Evolutionary conservation across 1,140 invertebrate genomes (phyloP).

Genomic region (Aphelinus atriplicis): DNA sequence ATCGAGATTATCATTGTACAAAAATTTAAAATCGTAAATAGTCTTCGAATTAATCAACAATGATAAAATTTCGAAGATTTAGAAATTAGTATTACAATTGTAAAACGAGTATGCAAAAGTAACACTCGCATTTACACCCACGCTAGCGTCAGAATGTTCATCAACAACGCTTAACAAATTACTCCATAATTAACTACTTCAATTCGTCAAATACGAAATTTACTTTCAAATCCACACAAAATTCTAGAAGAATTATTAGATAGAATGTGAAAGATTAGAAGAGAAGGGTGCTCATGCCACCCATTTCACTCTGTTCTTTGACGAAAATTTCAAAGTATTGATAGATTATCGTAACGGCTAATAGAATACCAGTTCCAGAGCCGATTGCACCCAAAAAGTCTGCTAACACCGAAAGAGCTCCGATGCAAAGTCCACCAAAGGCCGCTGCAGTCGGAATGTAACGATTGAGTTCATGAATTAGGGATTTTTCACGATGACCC

Average conservation of each 20-base stretch:
- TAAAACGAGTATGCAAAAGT: conserved; percentile 7
- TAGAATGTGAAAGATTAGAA: conserved; percentile 75
- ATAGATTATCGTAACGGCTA: conserved; percentile 99
- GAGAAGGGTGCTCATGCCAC: conserved; percentile 96
- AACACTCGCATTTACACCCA: conserved; percentile 23
- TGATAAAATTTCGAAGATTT: conserved; percentile 23
- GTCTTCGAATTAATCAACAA: conserved; percentile 26
- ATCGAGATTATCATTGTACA: conserved; percentile 30
- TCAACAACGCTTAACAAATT: conserved; percentile 22
- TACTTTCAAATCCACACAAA: conserved; percentile 9
- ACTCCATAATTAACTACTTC: conserved; percentile 24
- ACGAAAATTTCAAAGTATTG: conserved; percentile 99
- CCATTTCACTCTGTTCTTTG: conserved; percentile 99
- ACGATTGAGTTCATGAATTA: conserved; percentile 99
- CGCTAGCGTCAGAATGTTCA: conserved; percentile 6
- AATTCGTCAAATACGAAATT: conserved; percentile 27
- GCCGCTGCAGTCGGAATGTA: conserved; percentile 99
- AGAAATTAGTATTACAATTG: conserved; percentile 24
- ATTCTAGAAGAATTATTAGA: too few relatives aligned
- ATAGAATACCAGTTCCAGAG: conserved; percentile 96
- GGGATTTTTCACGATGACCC: conserved; percentile 97
- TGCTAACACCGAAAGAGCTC: conserved; percentile 96
- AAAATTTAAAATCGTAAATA: conserved; percentile 18
- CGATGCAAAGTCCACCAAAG: conserved; percentile 98
- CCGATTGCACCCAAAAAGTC: conserved; percentile 99